Evolutionary conservation across 2,888 invertebrate species (phyloP), one percentile per base, ranked within the genome.

Genomic region (Ichneumoninae sp.): DNA sequence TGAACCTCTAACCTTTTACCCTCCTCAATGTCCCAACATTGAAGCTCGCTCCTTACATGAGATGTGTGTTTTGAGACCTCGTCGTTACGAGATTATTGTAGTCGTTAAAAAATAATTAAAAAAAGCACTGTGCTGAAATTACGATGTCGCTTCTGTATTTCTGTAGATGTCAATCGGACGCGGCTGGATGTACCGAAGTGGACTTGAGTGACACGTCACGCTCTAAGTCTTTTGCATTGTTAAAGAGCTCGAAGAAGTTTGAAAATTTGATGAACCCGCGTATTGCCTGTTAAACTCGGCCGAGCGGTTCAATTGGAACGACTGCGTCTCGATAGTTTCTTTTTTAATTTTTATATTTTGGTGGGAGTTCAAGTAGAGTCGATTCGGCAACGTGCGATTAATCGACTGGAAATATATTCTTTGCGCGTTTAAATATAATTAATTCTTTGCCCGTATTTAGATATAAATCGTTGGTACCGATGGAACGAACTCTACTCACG

Each of bases 401-500:
- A 57, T 26, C 57, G 26, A 16, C 16, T 13, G 3, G 22, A 22
- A 26, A 13, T 19, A 26, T 57, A 22, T 10, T 26, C 26, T 10
- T 57, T 26, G 26, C 8, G 10, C 22, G 26, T 22, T 8, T 4
- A 4, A 13, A 26, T 47, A 65, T 54, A 36, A 54, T 44, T 57
- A 57, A 66, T 68, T 63, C 40, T 71, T 54, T 74, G 60, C 44
- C 26, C 57, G 16, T 4, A 4, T 13, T 40, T 40, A 40, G n/a
- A 19, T 19, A 19, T 47, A 80, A 66, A 80, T 68, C n/a, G 30
- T 54, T 26, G 4, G 19, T 4, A 63, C 26, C 19, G 52, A 47
- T 73, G 44, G 30, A 44, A 44, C 47, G 44, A 73, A 57, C 44
- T 66, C 57, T 66, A 44, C 54, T 65, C 65, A 66, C 30, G 54